These are phyloP conservation scores for Tricholauxania praeusta DNA, from an alignment of 2,888 invertebrate genomes.

Conservation along the genomic window DNA sequence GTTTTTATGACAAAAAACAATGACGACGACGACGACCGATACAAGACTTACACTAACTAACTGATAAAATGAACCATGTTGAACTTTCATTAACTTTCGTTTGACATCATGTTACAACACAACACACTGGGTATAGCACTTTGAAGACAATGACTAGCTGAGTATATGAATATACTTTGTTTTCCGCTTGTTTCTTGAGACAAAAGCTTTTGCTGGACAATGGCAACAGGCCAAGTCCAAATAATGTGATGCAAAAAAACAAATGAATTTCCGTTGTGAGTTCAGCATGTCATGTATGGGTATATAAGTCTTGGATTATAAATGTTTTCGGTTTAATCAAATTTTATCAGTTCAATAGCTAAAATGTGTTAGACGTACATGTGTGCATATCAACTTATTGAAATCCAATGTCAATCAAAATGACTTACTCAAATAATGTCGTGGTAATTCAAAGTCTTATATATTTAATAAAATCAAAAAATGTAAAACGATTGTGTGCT, in stretches of 20 bases:
- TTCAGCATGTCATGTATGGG: neutral
- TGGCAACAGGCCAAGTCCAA: neutral
- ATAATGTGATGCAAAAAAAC: no score
- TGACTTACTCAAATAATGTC: slow-evolving; percentile 23
- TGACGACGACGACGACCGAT: neutral
- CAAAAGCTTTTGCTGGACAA: neutral
- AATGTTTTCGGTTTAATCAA: slow-evolving; percentile 56
- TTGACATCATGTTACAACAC: slow-evolving; percentile 36
- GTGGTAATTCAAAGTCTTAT: slow-evolving; percentile 15
- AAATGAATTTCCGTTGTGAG: no score
- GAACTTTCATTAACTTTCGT: slow-evolving; percentile 51
- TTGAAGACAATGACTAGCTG: neutral
- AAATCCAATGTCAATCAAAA: neutral
- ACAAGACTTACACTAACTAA: neutral
- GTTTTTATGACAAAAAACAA: slow-evolving; percentile 1
- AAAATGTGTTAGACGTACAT: slow-evolving; percentile 43
- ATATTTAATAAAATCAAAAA: neutral
- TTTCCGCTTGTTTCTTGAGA: no score
- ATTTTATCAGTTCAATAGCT: slow-evolving; percentile 52
- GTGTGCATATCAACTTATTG: neutral
- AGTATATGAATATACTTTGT: no score
- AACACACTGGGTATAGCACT: neutral
- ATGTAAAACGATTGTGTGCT: neutral
- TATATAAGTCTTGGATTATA: slow-evolving; percentile 57
- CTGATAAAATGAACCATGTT: neutral